Evolutionary conservation across 1,140 invertebrate genomes (phyloP), one percentile per base, ranked within the genome.

Genomic region (Procambarus clarkii): DNA sequence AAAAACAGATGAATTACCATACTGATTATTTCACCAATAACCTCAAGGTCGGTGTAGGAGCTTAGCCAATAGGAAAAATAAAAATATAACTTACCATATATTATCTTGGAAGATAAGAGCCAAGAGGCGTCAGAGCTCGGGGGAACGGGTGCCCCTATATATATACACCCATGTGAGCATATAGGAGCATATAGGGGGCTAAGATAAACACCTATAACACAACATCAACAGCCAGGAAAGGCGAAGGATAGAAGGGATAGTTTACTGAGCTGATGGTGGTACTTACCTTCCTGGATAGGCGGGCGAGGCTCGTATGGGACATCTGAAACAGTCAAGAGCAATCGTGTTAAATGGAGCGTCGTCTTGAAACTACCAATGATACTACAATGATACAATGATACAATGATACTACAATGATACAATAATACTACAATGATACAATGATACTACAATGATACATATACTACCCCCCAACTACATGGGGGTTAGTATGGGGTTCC

Each of bases 241-340:
- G n/a, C 46, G 34, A 77, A 50, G 85, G 85, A 86, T 11, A 45
- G 71, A 74, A 34, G 34, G 34, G 34, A 34, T 34, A 1, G 34
- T 34, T 34, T 34, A 69, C 64, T 4, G 64, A 74, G n/a, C n/a
- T 21, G 0, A 13, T 58, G 11, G 50, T 48, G 21, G 83, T 74
- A 88, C 86, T 81, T 58, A 88, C 86, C 86, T 81, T 88, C 86
- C 78, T 88, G 54, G 77, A 81, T 88, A 44, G 86, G 86, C 77
- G 86, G 86, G 34, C 78, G 77, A 71, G 86, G 86, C 50, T 88
- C 86, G 58, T 88, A 88, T 2, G 86, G 86, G 24, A 81, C 86
- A 71, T 88, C 86, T 88, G 86, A 11, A 71, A 69, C 60, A 64
- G 4, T 64, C 13, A 64, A 64, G 15, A 64, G 21, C 1, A 64